Evolutionary conservation across 2,888 invertebrate species (phyloP), one percentile per base, ranked within the genome.

Genomic region (Drosophila subsilvestris): DNA sequence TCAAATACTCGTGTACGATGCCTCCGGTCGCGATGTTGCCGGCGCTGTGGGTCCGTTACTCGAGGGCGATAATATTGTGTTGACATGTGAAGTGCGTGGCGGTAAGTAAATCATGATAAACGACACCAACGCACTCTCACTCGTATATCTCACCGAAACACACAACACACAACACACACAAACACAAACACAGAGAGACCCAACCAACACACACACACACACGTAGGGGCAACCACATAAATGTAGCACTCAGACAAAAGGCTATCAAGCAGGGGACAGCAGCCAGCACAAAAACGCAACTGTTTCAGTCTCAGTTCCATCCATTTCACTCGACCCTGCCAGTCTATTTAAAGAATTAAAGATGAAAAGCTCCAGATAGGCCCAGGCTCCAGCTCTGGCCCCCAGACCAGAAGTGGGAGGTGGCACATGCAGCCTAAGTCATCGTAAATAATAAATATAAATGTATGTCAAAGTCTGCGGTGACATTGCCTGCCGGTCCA

Each of bases 41-140:
- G 95, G 95, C 47, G 94, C 95, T 45, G 95, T 96, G 53, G 97
- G 97, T 14, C 97, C 97, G 50, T 94, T 97, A 88, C 95, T 96
- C 89, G 97, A 97, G 93, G 96, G 96, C 37, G 94, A 96, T 73
- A 96, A 96, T 81, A 93, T 97, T 80, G 94, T 96, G 42, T 93
- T 98, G 72, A 96, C 96, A 74, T 97, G 97, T 90, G 96, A 97
- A 94, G 97, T 97, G 68, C 94, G 96, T 87, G 97, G 97, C 84
- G 97, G 97, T 97, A 93, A 95, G 95, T 92, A 78, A 78, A 80
- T 81, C 79, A 76, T 80, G 78, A 84, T 85, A 84, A 89, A 89
- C 83, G 85, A 89, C 88, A 80, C 71, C 85, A 70, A 72, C 72
- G 67, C 80, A 68, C 54, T 32, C 32, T 32, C 32, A 1, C 12